A percentile compares a stretch with the other conserved stretches of the same genome.
These are phyloP conservation scores for Macrocentrus cingulum DNA, from an alignment of 1,140 invertebrate species.

Conservation along the genomic window DNA sequence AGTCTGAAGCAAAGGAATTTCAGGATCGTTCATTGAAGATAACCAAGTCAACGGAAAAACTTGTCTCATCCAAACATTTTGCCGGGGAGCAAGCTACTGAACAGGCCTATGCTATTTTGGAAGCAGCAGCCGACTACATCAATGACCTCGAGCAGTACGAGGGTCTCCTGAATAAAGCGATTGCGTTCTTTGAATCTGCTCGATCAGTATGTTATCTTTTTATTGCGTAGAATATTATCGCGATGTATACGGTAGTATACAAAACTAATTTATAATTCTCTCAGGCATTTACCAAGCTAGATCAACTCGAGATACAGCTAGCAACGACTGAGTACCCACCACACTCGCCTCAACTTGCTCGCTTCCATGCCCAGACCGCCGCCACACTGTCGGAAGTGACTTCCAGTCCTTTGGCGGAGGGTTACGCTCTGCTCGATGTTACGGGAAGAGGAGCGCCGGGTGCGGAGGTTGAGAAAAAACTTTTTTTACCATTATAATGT, in stretches of 20 bases:
- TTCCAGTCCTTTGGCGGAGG: conserved; percentile 66
- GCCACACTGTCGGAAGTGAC: conserved; percentile 69
- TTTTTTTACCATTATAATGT: conserved; percentile 19
- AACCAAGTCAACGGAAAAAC: conserved; percentile 76
- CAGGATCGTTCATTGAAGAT: conserved; percentile 78
- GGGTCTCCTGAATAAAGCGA: conserved; percentile 67
- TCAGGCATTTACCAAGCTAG: conserved; percentile 72
- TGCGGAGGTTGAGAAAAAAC: conserved; percentile 61
- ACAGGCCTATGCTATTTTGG: conserved; percentile 73
- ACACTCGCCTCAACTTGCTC: conserved; percentile 66
- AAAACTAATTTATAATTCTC: conserved; percentile 21
- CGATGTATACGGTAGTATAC: too few species aligned
- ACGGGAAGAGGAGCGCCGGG: conserved; percentile 68
- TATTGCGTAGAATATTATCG: too few species aligned
- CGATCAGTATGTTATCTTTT: conserved; percentile 71
- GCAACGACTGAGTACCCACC: conserved; percentile 67
- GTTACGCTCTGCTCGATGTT: conserved; percentile 72
- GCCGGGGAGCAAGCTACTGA: conserved; percentile 71
- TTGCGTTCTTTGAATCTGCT: conserved; percentile 74
- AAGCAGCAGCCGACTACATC: conserved; percentile 73
- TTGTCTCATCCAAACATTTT: conserved; percentile 70
- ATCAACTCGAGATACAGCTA: conserved; percentile 77
- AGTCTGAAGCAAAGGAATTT: conserved; percentile 73
- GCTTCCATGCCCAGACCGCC: conserved; percentile 67
- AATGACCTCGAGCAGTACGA: conserved; percentile 72